A percentile compares a stretch with the other conserved stretches of the same genome.
Conservation (phyloP, 2,113 vertebrate species). For the Macroglossus sobrinus region DNA sequence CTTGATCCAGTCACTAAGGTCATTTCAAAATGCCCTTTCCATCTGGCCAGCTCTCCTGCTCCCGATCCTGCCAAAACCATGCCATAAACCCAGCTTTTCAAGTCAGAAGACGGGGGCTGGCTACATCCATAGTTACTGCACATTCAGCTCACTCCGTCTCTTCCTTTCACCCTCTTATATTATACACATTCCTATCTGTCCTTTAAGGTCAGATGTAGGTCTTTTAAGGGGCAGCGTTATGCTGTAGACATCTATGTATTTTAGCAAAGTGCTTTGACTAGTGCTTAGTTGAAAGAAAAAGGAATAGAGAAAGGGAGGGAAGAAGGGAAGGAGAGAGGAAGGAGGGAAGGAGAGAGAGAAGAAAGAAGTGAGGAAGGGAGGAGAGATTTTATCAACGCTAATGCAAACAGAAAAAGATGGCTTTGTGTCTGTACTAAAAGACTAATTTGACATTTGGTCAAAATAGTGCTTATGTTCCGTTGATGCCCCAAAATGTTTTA, state of each 20-base stretch:
- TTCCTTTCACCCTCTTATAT: background rate
- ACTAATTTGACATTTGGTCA: background rate
- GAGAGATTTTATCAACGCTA: background rate
- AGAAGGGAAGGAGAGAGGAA: no score
- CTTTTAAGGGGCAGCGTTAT: background rate
- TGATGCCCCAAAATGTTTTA: background rate
- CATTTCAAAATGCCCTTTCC: constrained; percentile 57
- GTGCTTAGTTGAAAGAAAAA: background rate
- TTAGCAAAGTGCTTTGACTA: background rate
- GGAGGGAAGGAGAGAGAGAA: fast-evolving
- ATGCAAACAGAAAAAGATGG: background rate
- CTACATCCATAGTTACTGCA: background rate
- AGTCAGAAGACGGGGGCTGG: background rate
- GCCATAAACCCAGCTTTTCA: background rate
- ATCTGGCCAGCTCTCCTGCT: constrained; percentile 53
- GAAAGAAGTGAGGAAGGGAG: background rate
- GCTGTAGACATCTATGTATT: background rate
- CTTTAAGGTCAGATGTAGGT: background rate
- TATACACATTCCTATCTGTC: background rate
- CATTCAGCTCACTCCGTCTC: background rate
- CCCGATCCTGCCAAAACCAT: background rate
- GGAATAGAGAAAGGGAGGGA: background rate
- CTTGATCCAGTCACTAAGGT: constrained; percentile 52
- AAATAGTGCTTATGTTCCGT: background rate
- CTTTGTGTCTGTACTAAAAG: background rate